Evolutionary conservation across 2,797 vertebrate species (phyloP).

Genomic region (Anisognathus igniventris): DNA sequence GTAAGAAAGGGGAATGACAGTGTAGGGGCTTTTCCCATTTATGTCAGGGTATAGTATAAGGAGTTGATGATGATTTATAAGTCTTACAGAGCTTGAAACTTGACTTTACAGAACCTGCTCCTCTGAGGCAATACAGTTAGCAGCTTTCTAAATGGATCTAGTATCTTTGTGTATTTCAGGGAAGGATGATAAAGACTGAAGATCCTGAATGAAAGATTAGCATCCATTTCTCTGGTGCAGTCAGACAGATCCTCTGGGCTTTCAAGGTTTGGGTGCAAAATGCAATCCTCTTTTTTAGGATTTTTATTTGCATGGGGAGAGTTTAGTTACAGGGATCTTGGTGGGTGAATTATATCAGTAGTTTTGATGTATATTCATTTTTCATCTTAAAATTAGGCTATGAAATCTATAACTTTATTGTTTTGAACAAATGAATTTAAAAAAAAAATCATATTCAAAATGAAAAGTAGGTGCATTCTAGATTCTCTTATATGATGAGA

Average conservation of each 20-base stretch:
- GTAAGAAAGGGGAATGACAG: neutral
- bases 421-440: neutral
- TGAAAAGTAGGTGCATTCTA: neutral
- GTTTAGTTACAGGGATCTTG: neutral
- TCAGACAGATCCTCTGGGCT: neutral
- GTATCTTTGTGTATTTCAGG: neutral
- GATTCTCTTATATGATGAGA: neutral
- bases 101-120: neutral
- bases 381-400: neutral
- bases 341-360: neutral
- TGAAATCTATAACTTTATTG: neutral
- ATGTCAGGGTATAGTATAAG: neutral
- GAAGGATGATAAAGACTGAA: neutral
- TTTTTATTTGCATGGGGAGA: neutral
- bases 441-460: neutral
- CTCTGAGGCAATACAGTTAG: neutral
- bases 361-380: neutral
- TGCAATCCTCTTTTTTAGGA: neutral
- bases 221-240: neutral
- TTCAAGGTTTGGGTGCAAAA: neutral
- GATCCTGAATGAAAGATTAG: neutral
- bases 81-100: neutral
- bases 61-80: slow-evolving; percentile 25
- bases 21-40: neutral
- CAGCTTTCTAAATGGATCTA: neutral